Base-by-base conservation (phyloP, 1,140 invertebrate species). In the Caenorhabditis latens region DNA sequence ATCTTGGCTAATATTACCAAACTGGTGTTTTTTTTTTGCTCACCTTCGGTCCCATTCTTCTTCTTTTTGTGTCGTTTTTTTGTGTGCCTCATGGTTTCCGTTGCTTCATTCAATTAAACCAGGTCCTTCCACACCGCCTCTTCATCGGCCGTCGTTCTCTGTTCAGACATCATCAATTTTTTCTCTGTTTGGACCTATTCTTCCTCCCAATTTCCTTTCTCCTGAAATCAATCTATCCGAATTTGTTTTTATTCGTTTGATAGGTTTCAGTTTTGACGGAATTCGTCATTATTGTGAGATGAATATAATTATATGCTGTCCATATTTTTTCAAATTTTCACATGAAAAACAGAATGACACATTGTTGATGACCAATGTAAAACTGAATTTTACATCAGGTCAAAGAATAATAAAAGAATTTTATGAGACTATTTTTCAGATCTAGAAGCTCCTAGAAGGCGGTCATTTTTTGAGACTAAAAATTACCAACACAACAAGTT, bases 71-170 rank as follows among this genome's bases (percentile, higher is more conserved):
- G 46, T 79, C 46, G 43, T 50, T 79, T 79, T 32, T 79, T 58
- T 58, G 57, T 21, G 13, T 53, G 71, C 46, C 71, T 50, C 71
- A 46, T 79, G 71, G 21, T 21, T 79, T 79, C 71, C 71, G 71
- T 7, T 21, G 71, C 71, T 79, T 79, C 71, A 79, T 79, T 79
- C 71, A 50, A 79, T 79, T 79, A 79, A 79, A 79, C 46, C 71
- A 79, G 71, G 71, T 79, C 46, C 71, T 50, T 50, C 71, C 40
- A 71, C 65, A 46, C 65, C 65, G 42, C 65, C 65, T 71, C 42
- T 46, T 46, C 65, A 71, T 71, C 11, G 6, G 14, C 24, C 46
- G 2, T 79, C 71, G 71, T 79, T 79, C 71, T 79, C 46, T 79
- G 46, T 79, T 46, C 71, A 50, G 71, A 79, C 46, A 79, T 79